Conservation (phyloP, 2,113 vertebrate genomes). For the Misgurnus anguillicaudatus region DNA sequence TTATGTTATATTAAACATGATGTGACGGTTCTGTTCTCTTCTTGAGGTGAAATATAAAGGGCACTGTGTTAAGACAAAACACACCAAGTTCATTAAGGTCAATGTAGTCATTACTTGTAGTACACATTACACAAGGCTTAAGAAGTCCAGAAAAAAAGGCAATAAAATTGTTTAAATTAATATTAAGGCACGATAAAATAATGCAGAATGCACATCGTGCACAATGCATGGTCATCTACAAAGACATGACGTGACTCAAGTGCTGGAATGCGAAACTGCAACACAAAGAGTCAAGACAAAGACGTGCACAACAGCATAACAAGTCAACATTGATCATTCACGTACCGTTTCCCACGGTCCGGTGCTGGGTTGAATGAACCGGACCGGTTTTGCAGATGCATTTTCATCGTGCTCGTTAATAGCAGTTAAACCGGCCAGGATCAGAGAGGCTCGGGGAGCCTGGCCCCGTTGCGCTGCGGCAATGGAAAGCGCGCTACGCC, state of each 20-base stretch:
- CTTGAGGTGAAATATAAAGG: constrained; percentile 11
- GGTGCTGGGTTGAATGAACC: neutral
- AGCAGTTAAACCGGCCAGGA: neutral
- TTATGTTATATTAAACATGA: neutral
- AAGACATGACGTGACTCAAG: constrained; percentile 25
- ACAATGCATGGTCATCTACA: constrained; percentile 2
- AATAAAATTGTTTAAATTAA: neutral
- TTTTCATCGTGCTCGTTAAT: neutral
- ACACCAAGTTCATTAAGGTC: neutral
- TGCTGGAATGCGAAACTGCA: constrained; percentile 38
- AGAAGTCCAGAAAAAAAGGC: neutral
- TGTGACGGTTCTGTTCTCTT: constrained; percentile 4
- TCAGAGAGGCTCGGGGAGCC: constrained; percentile 3
- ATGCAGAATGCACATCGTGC: neutral
- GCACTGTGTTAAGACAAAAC: constrained; percentile 12
- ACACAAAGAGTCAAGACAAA: constrained; percentile 34
- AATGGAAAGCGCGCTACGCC: constrained; percentile 40
- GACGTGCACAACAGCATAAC: constrained; percentile 4
- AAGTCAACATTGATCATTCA: neutral
- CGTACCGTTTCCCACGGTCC: constrained; percentile 9
- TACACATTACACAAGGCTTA: neutral
- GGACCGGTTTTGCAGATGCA: neutral
- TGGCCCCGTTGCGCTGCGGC: constrained; percentile 11
- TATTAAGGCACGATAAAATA: neutral
- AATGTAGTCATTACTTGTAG: neutral